Conservation (phyloP, 2,888 invertebrate species). For the Rhamphomyia laevipes region DNA sequence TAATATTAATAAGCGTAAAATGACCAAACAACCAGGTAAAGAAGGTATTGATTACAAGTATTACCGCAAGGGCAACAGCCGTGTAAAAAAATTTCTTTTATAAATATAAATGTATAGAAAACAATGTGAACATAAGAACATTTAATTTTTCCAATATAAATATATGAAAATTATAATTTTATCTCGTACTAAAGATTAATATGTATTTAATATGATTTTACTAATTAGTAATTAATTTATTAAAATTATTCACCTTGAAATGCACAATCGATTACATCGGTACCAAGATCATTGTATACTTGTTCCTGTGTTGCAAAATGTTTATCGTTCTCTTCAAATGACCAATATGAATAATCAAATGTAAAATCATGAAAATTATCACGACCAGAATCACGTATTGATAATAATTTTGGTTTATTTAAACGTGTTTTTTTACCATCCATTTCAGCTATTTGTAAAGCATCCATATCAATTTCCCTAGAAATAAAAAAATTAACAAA, state of each 20-base stretch:
- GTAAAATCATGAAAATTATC: slow-evolving; percentile 76
- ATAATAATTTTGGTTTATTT: slow-evolving; percentile 49
- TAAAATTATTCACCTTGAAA: slow-evolving; percentile 48
- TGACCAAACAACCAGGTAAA: too few relatives aligned
- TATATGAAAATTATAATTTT: too few relatives aligned
- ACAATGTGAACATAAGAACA: too few relatives aligned
- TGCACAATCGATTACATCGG: slow-evolving; percentile 61
- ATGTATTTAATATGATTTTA: background rate
- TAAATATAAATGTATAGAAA: too few relatives aligned
- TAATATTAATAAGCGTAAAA: too few relatives aligned
- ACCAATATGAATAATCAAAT: slow-evolving; percentile 85
- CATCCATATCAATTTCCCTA: slow-evolving; percentile 75
- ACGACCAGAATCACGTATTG: slow-evolving; percentile 31
- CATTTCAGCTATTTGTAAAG: slow-evolving; percentile 75
- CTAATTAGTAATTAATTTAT: background rate
- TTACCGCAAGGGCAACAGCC: slow-evolving; percentile 3
- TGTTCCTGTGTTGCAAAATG: slow-evolving; percentile 73
- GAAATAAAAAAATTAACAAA: slow-evolving; percentile 15
- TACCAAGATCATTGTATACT: slow-evolving; percentile 60
- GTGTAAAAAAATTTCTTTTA: too few relatives aligned
- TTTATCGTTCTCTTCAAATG: slow-evolving; percentile 53
- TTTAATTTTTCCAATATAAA: too few relatives aligned
- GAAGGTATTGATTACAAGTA: background rate
- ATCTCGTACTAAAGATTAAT: background rate
- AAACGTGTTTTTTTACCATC: slow-evolving; percentile 71